Conservation (phyloP, 2,888 invertebrate species). For the Melitaea athalia region DNA sequence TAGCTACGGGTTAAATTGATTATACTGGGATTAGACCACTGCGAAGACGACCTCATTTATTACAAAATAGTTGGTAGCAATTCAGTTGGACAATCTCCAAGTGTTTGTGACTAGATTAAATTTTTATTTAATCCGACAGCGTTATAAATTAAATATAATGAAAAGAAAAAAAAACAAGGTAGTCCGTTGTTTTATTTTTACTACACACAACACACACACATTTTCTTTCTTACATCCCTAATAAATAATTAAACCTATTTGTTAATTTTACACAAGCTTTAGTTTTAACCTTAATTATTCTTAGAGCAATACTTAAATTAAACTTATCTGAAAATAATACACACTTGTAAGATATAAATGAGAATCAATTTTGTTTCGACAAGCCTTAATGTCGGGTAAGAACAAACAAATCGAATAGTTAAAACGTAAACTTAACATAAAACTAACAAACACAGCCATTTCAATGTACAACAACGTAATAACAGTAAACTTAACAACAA, state of each 20-base stretch:
- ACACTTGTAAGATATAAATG: slow-evolving; percentile 24
- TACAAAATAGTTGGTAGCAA: slow-evolving; percentile 54
- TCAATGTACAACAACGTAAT: slow-evolving; percentile 64
- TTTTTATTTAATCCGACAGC: slow-evolving; percentile 47
- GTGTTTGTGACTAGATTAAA: slow-evolving; percentile 48
- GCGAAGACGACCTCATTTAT: slow-evolving; percentile 51
- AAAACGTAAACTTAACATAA: slow-evolving; percentile 82
- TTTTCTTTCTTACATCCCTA: slow-evolving; percentile 66
- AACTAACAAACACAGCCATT: slow-evolving; percentile 81
- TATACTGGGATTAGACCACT: slow-evolving; percentile 41
- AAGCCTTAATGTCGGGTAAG: slow-evolving; percentile 75
- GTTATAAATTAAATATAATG: slow-evolving; percentile 36
- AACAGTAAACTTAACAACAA: slow-evolving; percentile 72
- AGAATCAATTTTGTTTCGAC: slow-evolving; percentile 38
- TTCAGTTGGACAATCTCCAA: slow-evolving; percentile 69
- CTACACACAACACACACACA: slow-evolving; percentile 67
- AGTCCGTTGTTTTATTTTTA: slow-evolving; percentile 53
- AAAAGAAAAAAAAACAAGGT: slow-evolving; percentile 44
- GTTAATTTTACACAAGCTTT: slow-evolving; percentile 81
- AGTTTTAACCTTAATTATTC: slow-evolving; percentile 75
- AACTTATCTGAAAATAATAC: slow-evolving; percentile 32
- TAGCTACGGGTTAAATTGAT: slow-evolving; percentile 33
- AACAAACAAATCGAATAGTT: slow-evolving; percentile 61
- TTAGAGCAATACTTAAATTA: slow-evolving; percentile 43
- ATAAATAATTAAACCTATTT: slow-evolving; percentile 74